Evolutionary conservation across 2,888 invertebrate species (phyloP).

Genomic region (Nemotelus nigrinus): DNA sequence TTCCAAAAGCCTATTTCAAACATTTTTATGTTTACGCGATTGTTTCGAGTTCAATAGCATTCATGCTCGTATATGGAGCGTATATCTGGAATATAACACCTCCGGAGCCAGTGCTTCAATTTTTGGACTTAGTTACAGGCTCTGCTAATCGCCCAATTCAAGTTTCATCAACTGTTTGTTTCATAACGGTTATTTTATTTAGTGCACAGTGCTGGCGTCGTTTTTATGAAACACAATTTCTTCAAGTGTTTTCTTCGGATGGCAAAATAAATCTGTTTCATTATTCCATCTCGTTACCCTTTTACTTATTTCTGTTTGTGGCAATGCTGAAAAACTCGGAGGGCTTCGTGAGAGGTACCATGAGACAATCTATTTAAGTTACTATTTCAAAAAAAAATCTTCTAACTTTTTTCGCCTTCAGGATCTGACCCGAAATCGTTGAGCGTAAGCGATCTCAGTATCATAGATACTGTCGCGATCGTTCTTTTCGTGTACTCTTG

Average conservation of each 20-base stretch:
- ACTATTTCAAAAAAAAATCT: too few relatives aligned
- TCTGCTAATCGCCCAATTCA: constrained; percentile 62
- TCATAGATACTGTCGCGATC: constrained; percentile 64
- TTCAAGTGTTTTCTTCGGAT: constrained; percentile 82
- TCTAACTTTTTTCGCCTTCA: not conserved
- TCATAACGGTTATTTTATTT: constrained; percentile 72
- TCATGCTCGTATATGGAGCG: constrained; percentile 66
- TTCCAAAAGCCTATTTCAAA: constrained; percentile 82
- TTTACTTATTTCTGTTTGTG: constrained; percentile 78
- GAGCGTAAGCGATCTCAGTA: not conserved
- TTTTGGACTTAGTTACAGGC: constrained; percentile 63
- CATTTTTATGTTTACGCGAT: constrained; percentile 83
- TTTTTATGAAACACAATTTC: constrained; percentile 81
- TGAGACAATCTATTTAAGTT: too few relatives aligned
- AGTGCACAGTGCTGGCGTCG: constrained; percentile 77
- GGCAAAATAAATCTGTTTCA: constrained; percentile 82
- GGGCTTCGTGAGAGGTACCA: constrained; percentile 68
- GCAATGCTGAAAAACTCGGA: constrained; percentile 77
- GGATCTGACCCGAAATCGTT: not conserved
- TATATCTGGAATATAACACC: constrained; percentile 62
- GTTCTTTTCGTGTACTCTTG: constrained; percentile 77
- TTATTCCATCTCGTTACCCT: constrained; percentile 79
- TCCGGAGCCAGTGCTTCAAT: constrained; percentile 63
- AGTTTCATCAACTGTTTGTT: constrained; percentile 64
- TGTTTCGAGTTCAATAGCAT: constrained; percentile 66